Conservation (phyloP, 2,888 invertebrate genomes). For the Fissipunctia ypsillon region DNA sequence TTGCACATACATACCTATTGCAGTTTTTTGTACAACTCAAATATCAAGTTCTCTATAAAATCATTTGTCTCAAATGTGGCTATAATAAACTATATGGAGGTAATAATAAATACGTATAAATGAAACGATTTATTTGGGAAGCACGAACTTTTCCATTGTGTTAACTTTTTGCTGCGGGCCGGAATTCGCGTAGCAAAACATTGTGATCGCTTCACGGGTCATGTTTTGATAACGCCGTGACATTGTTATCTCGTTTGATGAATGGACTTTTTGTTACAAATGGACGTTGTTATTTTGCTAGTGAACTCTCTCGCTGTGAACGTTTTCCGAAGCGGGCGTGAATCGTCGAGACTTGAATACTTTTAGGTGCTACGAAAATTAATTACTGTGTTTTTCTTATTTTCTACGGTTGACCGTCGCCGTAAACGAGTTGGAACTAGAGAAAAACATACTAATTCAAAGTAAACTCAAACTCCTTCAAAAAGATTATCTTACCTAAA, state of each 20-base stretch:
- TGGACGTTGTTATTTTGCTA: slow-evolving; percentile 87
- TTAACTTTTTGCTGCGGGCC: slow-evolving; percentile 82
- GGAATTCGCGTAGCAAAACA: slow-evolving; percentile 83
- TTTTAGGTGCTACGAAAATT: slow-evolving; percentile 48
- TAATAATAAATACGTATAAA: slow-evolving; percentile 78
- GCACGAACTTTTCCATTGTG: slow-evolving; percentile 83
- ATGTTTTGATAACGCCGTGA: slow-evolving; percentile 89
- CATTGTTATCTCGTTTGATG: slow-evolving; percentile 89
- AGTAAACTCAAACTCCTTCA: slow-evolving; percentile 12
- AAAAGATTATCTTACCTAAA: slow-evolving; percentile 3
- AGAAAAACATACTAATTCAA: slow-evolving; percentile 30
- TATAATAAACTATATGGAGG: slow-evolving; percentile 66
- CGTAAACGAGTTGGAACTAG: slow-evolving; percentile 6
- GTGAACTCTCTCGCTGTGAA: slow-evolving; percentile 79
- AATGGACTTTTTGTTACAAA: slow-evolving; percentile 89
- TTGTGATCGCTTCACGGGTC: slow-evolving; percentile 87
- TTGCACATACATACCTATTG: not conserved
- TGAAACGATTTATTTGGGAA: slow-evolving; percentile 81
- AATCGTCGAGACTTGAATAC: slow-evolving; percentile 63
- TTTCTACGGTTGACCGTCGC: not conserved
- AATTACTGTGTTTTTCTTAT: slow-evolving; percentile 44
- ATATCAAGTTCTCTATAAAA: slow-evolving; percentile 33
- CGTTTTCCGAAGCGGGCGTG: slow-evolving; percentile 75
- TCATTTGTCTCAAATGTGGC: slow-evolving; percentile 69
- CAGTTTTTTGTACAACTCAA: not conserved